Evolutionary conservation across 35 echinoderm and acorn worm genomes (phyloP).

Genomic region (Apostichopus japonicus): DNA sequence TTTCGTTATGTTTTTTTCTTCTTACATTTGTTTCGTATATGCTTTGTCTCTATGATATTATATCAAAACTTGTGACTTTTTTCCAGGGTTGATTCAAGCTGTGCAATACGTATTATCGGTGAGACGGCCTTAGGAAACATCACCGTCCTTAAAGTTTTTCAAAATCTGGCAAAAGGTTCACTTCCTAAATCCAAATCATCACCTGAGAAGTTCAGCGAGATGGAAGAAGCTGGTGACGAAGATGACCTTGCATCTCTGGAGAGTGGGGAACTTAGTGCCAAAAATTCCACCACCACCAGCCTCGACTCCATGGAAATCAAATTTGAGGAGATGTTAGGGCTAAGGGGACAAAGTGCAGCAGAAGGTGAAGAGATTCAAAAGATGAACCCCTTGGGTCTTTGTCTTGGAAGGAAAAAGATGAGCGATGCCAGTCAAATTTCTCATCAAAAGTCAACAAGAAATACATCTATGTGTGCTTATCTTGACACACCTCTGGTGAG

Average conservation of each 20-base stretch:
- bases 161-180: conserved; percentile 92
- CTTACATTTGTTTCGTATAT: too few relatives aligned
- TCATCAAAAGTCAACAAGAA: conserved; percentile 55
- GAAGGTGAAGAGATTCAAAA: not conserved
- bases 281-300: conserved; percentile 5
- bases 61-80: too few relatives aligned
- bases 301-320: conserved; percentile 66
- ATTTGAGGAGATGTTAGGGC: conserved; percentile 59
- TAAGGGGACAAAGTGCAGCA: not conserved
- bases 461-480: conserved; percentile 79
- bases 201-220: not conserved
- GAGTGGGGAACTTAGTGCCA: conserved; percentile 18
- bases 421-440: conserved; percentile 65
- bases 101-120: conserved; percentile 77
- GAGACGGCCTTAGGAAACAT: conserved; percentile 84
- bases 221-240: not conserved
- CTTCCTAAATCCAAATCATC: conserved; percentile 60
- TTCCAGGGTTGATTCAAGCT: conserved; percentile 89
- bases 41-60: too few relatives aligned
- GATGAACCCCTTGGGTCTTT: conserved; percentile 33
- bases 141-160: conserved; percentile 78
- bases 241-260: conserved; percentile 8
- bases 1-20: too few relatives aligned
- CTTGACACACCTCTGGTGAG: conserved; percentile 80
- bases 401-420: conserved; percentile 56